These are phyloP conservation scores for Thalpophila matura DNA, from an alignment of 2,888 invertebrate genomes.

Conservation along the genomic window DNA sequence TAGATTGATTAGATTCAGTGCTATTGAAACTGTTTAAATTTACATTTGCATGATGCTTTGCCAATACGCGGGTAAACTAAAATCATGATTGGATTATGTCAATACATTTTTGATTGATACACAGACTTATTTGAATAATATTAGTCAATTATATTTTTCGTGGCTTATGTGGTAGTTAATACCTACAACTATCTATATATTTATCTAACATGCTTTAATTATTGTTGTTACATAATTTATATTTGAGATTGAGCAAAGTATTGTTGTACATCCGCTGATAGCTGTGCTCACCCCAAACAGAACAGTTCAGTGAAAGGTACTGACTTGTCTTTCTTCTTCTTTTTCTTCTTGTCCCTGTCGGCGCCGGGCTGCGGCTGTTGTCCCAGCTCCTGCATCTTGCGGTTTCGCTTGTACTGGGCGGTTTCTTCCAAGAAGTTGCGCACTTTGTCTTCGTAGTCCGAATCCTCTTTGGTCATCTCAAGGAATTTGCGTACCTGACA, in stretches of 20 bases:
- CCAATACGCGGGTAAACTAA: too few species aligned
- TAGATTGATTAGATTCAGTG: too few species aligned
- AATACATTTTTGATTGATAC: too few species aligned
- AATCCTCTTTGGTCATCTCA: constrained; percentile 95
- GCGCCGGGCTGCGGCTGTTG: constrained; percentile 89
- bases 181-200: too few species aligned
- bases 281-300: constrained; percentile 54
- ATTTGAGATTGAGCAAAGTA: constrained; percentile 19
- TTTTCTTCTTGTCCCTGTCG: constrained; percentile 88
- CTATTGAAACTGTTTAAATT: too few species aligned
- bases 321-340: constrained; percentile 90
- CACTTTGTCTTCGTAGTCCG: constrained; percentile 96
- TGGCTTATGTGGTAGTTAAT: too few species aligned
- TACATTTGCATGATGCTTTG: too few species aligned
- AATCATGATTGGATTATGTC: too few species aligned
- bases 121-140: too few species aligned
- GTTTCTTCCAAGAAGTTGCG: constrained; percentile 96
- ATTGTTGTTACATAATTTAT: not conserved
- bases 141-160: too few species aligned
- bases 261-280: not conserved
- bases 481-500: constrained; percentile 93
- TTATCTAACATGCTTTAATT: too few species aligned
- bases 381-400: constrained; percentile 92
- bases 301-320: constrained; percentile 64
- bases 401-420: constrained; percentile 94